phyloP scores from a whole-genome alignment of 2,797 vertebrate genomes.

The Scleropages formosus region DNA sequence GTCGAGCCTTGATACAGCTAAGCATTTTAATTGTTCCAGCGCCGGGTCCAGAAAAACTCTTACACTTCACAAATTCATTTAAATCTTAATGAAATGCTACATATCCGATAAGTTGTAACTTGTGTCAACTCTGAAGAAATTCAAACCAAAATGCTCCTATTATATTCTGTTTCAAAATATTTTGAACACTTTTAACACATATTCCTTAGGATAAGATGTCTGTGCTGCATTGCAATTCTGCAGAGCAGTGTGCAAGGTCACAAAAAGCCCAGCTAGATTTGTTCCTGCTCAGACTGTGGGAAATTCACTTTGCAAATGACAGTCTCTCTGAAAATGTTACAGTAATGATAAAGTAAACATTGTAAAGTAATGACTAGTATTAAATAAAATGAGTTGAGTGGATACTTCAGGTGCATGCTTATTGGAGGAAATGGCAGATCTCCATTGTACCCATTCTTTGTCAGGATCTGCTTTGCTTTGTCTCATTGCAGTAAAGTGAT shows the following conservation, averaged over 20 bases:
- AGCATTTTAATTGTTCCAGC: slow-evolving; percentile 4
- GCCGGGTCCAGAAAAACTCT: not conserved
- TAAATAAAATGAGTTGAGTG: slow-evolving; percentile 28
- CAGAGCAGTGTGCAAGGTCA: not conserved
- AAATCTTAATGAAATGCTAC: not conserved
- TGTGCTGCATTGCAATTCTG: no score
- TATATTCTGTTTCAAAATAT: no score
- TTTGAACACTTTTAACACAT: no score
- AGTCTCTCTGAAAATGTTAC: slow-evolving; percentile 26
- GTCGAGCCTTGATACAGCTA: not conserved
- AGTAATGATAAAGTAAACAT: not conserved
- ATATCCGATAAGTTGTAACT: no score
- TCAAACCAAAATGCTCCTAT: not conserved
- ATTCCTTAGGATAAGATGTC: no score
- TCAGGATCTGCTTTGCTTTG: slow-evolving; percentile 90
- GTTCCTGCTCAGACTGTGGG: slow-evolving; percentile 62
- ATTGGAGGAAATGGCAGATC: slow-evolving; percentile 70
- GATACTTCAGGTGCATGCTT: slow-evolving; percentile 75
- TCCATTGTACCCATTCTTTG: slow-evolving; percentile 86
- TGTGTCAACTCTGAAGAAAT: no score
- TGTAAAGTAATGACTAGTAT: not conserved
- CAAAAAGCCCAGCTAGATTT: slow-evolving; percentile 40
- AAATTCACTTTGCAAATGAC: slow-evolving; percentile 45
- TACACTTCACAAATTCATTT: not conserved
- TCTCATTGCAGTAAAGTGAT: slow-evolving; percentile 95